phyloP scores from a whole-genome alignment of 2,113 vertebrate species.

The Sus scrofa region DNA sequence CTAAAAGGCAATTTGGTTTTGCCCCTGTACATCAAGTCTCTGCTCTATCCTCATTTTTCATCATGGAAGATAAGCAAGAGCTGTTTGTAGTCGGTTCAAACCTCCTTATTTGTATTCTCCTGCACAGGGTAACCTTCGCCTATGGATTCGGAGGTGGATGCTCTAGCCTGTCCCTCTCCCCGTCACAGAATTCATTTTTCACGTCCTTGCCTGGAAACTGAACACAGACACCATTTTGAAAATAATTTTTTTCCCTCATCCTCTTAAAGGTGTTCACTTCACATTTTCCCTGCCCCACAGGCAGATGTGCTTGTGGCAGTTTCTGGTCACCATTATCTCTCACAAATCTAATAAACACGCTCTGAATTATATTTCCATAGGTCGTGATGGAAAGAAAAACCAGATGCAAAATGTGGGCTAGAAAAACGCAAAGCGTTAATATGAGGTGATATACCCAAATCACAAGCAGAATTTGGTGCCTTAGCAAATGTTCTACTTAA shows the following conservation, averaged over 20 bases:
- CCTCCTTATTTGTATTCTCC: conserved; percentile 66
- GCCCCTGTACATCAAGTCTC: conserved; percentile 55
- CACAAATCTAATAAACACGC: conserved; percentile 71
- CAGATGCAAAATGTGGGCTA: conserved; percentile 59
- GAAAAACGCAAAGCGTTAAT: conserved; percentile 75
- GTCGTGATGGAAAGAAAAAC: conserved; percentile 70
- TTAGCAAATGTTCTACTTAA: conserved; percentile 78
- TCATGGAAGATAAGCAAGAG: conserved; percentile 54
- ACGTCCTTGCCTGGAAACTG: conserved; percentile 56
- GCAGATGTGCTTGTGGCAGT: conserved; percentile 61
- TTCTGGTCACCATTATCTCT: conserved; percentile 69
- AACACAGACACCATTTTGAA: conserved; percentile 69
- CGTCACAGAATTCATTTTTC: conserved; percentile 61
- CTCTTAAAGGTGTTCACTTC: conserved; percentile 67
- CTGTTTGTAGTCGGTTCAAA: conserved; percentile 57
- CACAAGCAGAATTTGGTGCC: conserved; percentile 72
- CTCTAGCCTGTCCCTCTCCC: background rate
- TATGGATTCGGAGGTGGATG: conserved; percentile 59
- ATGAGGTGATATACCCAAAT: conserved; percentile 78
- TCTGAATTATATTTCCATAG: conserved; percentile 73
- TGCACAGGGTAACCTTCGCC: background rate
- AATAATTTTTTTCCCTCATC: background rate
- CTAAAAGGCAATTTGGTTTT: conserved; percentile 69
- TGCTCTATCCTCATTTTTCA: conserved; percentile 60
- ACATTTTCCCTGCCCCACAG: conserved; percentile 43